Base-by-base conservation (phyloP, 2,888 invertebrate species). In the Cheilosia variabilis region DNA sequence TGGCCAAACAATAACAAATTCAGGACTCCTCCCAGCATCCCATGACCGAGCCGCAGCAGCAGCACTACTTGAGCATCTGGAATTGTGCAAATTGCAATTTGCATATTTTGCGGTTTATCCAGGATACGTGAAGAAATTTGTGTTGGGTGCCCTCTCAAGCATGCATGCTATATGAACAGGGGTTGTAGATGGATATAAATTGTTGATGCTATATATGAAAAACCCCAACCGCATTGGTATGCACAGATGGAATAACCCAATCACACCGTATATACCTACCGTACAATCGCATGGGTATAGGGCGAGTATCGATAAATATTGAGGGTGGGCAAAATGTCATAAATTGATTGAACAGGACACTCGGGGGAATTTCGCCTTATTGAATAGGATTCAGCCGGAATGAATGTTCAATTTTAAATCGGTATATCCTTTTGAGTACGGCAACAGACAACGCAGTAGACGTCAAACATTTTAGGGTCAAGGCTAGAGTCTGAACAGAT, bases 41-140 rank as follows among this genome's bases (percentile, higher is more conserved):
- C 55, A 31, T 15, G 1, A 3, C 52, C 13, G 52, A 15, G 24
- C 22, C 24, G 19, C 9, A 47, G n/a, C 19, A 19, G 17, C 34
- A 37, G 69, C 55, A 62, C 68, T 80, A 81, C 86, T 86, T 86
- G 81, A 86, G 76, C 76, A 84, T 84, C 84, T 84, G 84, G 84
- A 86, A 86, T 69, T 86, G 73, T 86, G 80, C 86, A 86, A 86
- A 86, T 81, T 80, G 86, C 81, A 86, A 86, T 86, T 86, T 86
- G 80, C 81, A 86, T 80, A 84, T 80, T 84, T 84, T 81, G 80
- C 76, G 86, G 80, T 86, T 81, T 77, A 76, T 81, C 80, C 86
- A 81, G 86, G 81, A 86, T 81, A 86, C 86, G 86, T 86, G 86
- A 86, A 86, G 86, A 86, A 77, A 86, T 86, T 84, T 83, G 53